Evolutionary conservation across 2,797 vertebrate species (phyloP), one percentile per base, ranked within the genome.

Genomic region (Bovichtus diacanthus): DNA sequence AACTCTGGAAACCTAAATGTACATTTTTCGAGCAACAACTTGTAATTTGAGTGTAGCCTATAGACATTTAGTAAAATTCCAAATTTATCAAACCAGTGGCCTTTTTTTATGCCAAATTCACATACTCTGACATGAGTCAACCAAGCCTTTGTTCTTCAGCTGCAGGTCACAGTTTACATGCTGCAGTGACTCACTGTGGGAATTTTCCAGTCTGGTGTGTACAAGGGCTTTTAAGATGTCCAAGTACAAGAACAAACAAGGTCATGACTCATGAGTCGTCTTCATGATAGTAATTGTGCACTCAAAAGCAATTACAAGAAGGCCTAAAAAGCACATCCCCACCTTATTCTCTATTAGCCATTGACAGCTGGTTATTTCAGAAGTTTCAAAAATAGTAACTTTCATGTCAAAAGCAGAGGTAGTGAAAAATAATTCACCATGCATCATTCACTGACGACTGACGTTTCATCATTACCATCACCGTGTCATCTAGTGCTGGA

Each of bases 111-210:
- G 16, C 44, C 23, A 38, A 51, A 34, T 50, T 18, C 9, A 58
- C 5, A 3, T 23, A 6, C 11, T 60, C 59, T 12, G 47, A 27
- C 25, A 21, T 39, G 58, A 55, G 50, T 39, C 13, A 5, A 59
- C 39, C 18, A 43, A 50, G 25, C 39, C 44, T 65, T 64, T 64
- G 59, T 54, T 72, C 2, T 46, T 64, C 54, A 50, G 36, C n/a
- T 54, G 12, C 19, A 19, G 34, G 58, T 69, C 71, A 36, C 25
- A 44, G 8, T 79, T 70, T 31, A 23, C 27, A 65, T 34, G 5
- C 19, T 47, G 23, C 8, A 34, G 25, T 79, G 82, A 88, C 63
- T 88, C 81, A 85, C 25, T 66, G 51, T 76, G 61, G 74, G 67
- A 76, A 82, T 55, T 83, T 75, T 66, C 38, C 58, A 71, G 31